Percentiles rank a stretch among this genome's conserved stretches.
These are phyloP conservation scores for Scopus umbretta DNA, from an alignment of 2,113 vertebrate species.

Conservation along the genomic window DNA sequence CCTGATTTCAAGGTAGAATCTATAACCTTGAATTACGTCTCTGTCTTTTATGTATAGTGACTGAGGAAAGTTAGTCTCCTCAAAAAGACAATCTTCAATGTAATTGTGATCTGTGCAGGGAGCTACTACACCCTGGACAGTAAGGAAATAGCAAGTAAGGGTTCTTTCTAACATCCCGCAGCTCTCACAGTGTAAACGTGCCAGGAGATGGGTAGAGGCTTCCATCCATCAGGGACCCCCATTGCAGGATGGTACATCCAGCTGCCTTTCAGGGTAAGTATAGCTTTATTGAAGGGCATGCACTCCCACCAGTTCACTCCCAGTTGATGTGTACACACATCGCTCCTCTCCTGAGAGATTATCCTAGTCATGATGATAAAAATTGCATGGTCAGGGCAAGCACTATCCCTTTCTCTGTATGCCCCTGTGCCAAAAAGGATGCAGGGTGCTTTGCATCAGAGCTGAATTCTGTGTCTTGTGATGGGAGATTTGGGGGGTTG, in stretches of 20 bases:
- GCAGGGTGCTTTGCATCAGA: background rate
- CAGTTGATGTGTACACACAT: background rate
- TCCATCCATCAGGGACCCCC: background rate
- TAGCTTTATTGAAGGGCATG: background rate
- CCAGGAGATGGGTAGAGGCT: background rate
- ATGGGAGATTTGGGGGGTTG: background rate
- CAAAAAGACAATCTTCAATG: background rate
- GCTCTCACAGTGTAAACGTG: background rate
- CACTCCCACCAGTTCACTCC: background rate
- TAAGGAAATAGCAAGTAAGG: background rate
- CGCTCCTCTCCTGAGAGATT: background rate
- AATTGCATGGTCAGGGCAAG: background rate
- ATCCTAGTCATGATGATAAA: background rate
- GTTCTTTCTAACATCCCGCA: background rate
- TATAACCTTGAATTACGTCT: background rate
- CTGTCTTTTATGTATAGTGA: background rate
- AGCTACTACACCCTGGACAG: background rate
- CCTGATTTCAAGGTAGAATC: background rate
- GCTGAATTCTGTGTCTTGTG: background rate
- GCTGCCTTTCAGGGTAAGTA: background rate
- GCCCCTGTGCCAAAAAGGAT: background rate
- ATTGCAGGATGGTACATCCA: background rate
- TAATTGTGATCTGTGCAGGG: background rate
- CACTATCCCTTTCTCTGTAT: background rate
- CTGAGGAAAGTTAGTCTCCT: background rate